Base-by-base conservation (phyloP, 2,113 vertebrate genomes). In the Phalacrocorax aristotelis region DNA sequence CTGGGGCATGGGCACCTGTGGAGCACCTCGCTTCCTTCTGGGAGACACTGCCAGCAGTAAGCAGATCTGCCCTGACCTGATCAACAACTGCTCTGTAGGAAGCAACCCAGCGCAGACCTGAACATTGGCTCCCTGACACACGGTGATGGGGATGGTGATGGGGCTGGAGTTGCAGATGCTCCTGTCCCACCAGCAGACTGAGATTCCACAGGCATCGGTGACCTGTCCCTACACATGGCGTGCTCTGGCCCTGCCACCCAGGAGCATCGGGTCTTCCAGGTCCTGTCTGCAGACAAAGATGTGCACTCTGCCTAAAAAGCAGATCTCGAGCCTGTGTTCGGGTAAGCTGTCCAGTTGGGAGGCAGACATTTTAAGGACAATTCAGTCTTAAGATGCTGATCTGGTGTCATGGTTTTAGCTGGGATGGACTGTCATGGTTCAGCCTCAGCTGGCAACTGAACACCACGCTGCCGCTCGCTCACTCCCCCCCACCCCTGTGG, bases 331-430 rank as follows among this genome's bases (percentile, higher is more conserved):
- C 8, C 57, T 68, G 9, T 78, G 52, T 75, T 71, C 0, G 3
- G 29, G 34, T 81, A 89, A 71, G 40, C 55, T 71, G 48, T 32
- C 38, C 57, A 71, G 69, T 57, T 3, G 1, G 42, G 18, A 94
- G 10, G 13, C 68, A 82, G 76, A 42, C 27, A 83, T 89, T 95
- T 89, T 72, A 93, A 84, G 11, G 2, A 72, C 66, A 93, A 97
- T 65, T 81, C 81, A 26, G 42, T 75, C 81, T 49, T 94, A 89
- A 83, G 62, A 91, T 1, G 12, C 44, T 69, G 69, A 87, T 82
- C 91, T 38, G 38, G 38, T 38, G 38, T 38, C 38, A 38, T 38
- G 38, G 38, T 38, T 38, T 38, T 38, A 38, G 38, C 38, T 38
- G 38, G 38, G 38, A 38, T 38, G 38, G 38, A 38, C 38, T 38